phyloP scores from a whole-genome alignment of 2,113 vertebrate genomes.

The Labeo rohita region DNA sequence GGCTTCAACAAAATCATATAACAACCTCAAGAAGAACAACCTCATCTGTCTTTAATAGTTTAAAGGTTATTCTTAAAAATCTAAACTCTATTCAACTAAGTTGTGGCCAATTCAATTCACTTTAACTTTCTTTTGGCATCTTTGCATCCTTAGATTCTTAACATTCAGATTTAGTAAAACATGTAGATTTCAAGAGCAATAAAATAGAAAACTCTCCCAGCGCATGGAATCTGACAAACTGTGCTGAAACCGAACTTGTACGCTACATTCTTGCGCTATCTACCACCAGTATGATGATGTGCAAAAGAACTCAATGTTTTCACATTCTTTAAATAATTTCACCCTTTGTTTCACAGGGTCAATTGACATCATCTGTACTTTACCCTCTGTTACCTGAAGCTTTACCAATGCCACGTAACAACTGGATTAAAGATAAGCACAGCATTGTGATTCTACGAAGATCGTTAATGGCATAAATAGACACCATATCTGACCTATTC shows the following conservation, averaged over 20 bases:
- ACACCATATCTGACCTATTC: background rate
- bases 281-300: background rate
- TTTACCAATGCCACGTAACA: background rate
- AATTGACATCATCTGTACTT: slow-evolving; percentile 12
- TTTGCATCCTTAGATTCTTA: background rate
- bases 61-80: background rate
- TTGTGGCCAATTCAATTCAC: background rate
- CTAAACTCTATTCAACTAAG: background rate
- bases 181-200: background rate
- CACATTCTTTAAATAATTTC: slow-evolving; percentile 1
- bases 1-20: background rate
- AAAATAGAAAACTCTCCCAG: background rate
- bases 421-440: background rate
- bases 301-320: background rate
- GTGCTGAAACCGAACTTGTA: background rate
- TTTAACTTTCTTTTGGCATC: background rate
- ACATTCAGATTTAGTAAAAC: background rate
- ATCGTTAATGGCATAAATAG: background rate
- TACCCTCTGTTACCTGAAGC: slow-evolving; percentile 7
- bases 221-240: background rate
- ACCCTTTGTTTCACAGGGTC: background rate
- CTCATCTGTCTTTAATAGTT: background rate
- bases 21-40: background rate
- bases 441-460: background rate
- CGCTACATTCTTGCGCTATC: background rate